Base-by-base conservation (phyloP, 2,113 vertebrate genomes). In the Cyprinus carpio region DNA sequence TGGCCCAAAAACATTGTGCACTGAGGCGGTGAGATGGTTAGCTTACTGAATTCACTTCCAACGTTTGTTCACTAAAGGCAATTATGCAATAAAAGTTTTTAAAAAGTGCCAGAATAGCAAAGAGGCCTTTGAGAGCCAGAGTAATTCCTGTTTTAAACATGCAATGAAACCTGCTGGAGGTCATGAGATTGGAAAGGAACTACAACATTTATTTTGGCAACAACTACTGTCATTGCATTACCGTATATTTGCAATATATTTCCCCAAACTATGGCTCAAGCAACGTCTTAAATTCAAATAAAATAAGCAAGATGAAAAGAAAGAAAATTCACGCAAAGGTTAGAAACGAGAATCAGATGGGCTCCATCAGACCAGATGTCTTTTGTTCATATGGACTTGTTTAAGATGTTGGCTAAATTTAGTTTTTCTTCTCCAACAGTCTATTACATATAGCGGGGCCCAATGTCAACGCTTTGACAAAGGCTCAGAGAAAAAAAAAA, bases 21-120 rank as follows among this genome's bases (percentile, higher is more conserved):
- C 2, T 27, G 71, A 75, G 37, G 23, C 40, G n/a, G 3, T 49
- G 62, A 51, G 27, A 69, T 3, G 37, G 58, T 46, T 81, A 27
- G 43, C 27, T 31, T 20, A 74, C 77, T 89, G 87, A 90, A 91
- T 91, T 87, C 82, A 87, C 85, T 75, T 40, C 79, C 77, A 77
- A 82, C 85, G 25, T 88, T 88, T 86, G 27, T 87, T 90, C 65
- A 74, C 87, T 80, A 78, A 43, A 82, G 82, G 87, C 62, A 80
- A 88, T 87, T 81, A 90, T 37, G 83, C 49, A 56, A 58, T 86
- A 23, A 84, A 82, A 51, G 40, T 20, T 75, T 82, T 43, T 43
- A 80, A 75, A 84, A 58, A 83, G 12, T n/a, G n/a, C 9, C 79
- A 83, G 76, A 49, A 40, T 23, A 25, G 67, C 75, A 82, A 84